A percentile compares a stretch with the other conserved stretches of the same genome.
Conservation (phyloP, 2,888 invertebrate species). For the Drosophila borealis region DNA sequence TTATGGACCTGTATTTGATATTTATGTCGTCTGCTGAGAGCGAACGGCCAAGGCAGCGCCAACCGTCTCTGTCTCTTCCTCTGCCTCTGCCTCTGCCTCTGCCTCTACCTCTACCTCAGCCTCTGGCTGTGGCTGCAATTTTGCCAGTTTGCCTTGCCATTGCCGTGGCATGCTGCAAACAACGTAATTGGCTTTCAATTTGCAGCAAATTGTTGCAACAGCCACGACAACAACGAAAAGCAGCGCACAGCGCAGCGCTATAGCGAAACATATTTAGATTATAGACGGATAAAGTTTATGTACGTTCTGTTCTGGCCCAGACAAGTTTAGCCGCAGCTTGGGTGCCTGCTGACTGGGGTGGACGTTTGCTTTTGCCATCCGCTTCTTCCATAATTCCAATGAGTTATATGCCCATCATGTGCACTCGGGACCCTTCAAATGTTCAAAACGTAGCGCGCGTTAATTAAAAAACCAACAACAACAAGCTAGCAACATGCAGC, state of each 20-base stretch:
- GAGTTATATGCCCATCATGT: conserved; percentile 75
- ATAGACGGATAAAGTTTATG: conserved; percentile 81
- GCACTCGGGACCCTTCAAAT: conserved; percentile 64
- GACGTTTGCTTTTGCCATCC: conserved; percentile 30
- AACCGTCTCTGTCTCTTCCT: not conserved
- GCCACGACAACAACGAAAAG: conserved; percentile 71
- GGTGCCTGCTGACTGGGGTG: conserved; percentile 21
- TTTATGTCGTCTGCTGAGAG: conserved; percentile 79
- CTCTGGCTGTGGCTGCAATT: conserved; percentile 27
- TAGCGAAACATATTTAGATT: conserved; percentile 76
- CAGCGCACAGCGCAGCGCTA: conserved; percentile 28
- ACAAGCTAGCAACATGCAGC: conserved; percentile 24
- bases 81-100: not conserved
- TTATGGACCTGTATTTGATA: conserved; percentile 84
- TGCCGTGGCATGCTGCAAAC: conserved; percentile 77
- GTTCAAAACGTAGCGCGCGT: conserved; percentile 75
- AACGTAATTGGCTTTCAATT: conserved; percentile 84
- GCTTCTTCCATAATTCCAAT: conserved; percentile 71
- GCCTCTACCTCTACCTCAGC: not conserved
- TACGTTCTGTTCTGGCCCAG: conserved; percentile 57
- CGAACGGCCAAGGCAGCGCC: conserved; percentile 23
- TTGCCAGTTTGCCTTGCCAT: conserved; percentile 45
- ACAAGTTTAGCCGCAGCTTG: conserved; percentile 28
- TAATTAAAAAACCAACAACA: conserved; percentile 70
- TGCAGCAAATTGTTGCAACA: conserved; percentile 83